Percentiles rank a stretch among this genome's conserved stretches.
Conservation (phyloP, 2,888 invertebrate species). For the Liopterus haemorrhoidalis region DNA sequence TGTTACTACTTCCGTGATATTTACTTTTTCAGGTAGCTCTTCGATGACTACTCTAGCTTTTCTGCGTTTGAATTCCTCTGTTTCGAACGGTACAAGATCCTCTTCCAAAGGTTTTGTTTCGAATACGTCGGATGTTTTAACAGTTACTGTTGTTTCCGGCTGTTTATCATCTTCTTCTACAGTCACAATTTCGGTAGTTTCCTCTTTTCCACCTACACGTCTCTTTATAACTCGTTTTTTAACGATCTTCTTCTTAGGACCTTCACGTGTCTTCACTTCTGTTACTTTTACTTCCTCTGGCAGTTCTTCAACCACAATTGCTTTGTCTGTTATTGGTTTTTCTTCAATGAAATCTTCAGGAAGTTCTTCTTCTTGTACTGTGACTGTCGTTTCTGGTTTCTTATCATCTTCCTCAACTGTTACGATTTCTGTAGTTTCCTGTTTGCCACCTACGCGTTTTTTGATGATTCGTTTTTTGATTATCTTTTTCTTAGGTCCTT, state of each 20-base stretch:
- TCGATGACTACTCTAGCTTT: slow-evolving; percentile 16
- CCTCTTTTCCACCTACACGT: slow-evolving; percentile 34
- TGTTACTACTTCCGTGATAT: slow-evolving; percentile 36
- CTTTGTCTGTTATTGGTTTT: slow-evolving; percentile 20
- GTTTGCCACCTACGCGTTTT: slow-evolving; percentile 40
- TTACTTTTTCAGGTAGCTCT: slow-evolving; percentile 29
- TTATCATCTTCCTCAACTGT: slow-evolving; percentile 33
- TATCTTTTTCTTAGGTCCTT: slow-evolving; percentile 34
- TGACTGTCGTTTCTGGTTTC: slow-evolving; percentile 38
- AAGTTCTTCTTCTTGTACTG: slow-evolving; percentile 36
- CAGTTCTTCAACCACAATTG: slow-evolving; percentile 28
- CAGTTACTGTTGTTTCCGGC: slow-evolving; percentile 38
- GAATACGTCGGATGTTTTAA: slow-evolving; percentile 28
- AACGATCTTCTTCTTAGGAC: slow-evolving; percentile 32
- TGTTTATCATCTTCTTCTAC: slow-evolving; percentile 44
- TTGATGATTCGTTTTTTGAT: slow-evolving; percentile 44
- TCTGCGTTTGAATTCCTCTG: slow-evolving; percentile 18
- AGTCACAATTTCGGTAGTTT: slow-evolving; percentile 41
- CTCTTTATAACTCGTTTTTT: slow-evolving; percentile 36
- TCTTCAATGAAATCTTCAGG: slow-evolving; percentile 33
- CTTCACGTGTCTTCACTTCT: slow-evolving; percentile 26
- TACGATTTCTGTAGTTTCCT: slow-evolving; percentile 43
- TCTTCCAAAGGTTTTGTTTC: slow-evolving; percentile 23
- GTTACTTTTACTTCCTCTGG: slow-evolving; percentile 35
- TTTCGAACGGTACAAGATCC: slow-evolving; percentile 20